These are phyloP conservation scores for Diplolepis rosae DNA, from an alignment of 2,888 invertebrate genomes.

Conservation along the genomic window DNA sequence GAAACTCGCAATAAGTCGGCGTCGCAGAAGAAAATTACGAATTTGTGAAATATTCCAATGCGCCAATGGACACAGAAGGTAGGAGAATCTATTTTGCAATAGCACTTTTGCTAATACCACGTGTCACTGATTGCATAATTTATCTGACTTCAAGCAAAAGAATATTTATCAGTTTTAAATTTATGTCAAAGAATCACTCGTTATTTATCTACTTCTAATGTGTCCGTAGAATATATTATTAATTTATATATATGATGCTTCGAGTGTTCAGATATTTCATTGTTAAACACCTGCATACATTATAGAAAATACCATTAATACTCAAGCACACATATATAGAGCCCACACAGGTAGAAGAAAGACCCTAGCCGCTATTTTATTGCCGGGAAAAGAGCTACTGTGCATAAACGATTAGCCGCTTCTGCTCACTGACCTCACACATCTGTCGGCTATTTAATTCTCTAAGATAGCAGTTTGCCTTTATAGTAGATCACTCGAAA, in stretches of 20 bases:
- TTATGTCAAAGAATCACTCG: neutral
- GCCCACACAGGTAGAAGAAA: conserved; percentile 50
- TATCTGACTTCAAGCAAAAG: neutral
- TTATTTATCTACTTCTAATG: neutral
- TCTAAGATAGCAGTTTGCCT: conserved; percentile 4
- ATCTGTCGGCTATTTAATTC: conserved; percentile 59
- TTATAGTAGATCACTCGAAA: conserved; percentile 15
- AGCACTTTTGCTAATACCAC: neutral
- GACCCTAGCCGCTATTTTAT: conserved; percentile 63
- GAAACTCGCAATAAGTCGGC: neutral
- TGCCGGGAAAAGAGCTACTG: conserved; percentile 65
- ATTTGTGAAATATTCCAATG: neutral
- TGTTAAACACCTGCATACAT: neutral
- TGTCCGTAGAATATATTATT: neutral
- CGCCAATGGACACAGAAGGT: neutral
- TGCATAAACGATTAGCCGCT: conserved; percentile 67
- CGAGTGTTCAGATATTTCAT: neutral
- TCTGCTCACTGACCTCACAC: conserved; percentile 61
- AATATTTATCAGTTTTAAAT: neutral
- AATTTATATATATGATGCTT: neutral
- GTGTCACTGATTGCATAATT: neutral
- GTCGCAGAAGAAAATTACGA: neutral
- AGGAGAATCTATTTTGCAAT: neutral
- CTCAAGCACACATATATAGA: neutral
- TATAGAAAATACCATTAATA: neutral